Base-by-base conservation (phyloP, 2,888 invertebrate genomes). In the Melitaea athalia region DNA sequence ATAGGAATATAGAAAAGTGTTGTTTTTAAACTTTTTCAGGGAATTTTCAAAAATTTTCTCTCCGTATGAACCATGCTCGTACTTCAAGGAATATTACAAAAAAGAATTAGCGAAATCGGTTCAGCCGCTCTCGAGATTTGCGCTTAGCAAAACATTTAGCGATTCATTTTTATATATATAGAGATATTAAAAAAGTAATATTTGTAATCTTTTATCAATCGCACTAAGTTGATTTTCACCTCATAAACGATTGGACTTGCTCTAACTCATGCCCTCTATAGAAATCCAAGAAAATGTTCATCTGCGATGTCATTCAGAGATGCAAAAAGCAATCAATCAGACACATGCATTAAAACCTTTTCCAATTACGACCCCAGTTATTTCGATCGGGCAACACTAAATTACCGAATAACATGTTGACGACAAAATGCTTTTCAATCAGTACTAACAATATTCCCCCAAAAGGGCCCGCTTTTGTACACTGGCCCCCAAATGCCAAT, bases 361-460 rank as follows among this genome's bases (percentile, higher is more conserved):
- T 85, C 84, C 86, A 87, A 88, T 88, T 84, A 83, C 83, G 77
- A 74, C 91, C 89, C 89, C 85, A 85, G 85, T 88, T 87, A 87
- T 86, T 84, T 83, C 84, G 79, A 81, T 83, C 84, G 83, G 85
- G 86, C 89, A 89, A 89, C 91, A 91, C 91, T 89, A 91, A 91
- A 91, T 91, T 90, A 91, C 90, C 91, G 86, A 91, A 90, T 90
- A 89, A 91, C 89, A 90, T 91, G 89, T 89, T 83, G 86, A 88
- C 87, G 91, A 92, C 91, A 92, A 91, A 92, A 91, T 88, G 89
- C 88, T 89, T 89, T 91, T 91, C 90, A 91, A 89, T 89, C 88
- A 82, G 77, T 78, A 80, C 87, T 87, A 86, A 87, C 88, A 89
- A 88, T 87, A 83, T 87, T 82, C 85, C 84, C 82, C 81, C 77